phyloP scores from a whole-genome alignment of 2,113 vertebrate species.

The Pelodiscus sinensis region DNA sequence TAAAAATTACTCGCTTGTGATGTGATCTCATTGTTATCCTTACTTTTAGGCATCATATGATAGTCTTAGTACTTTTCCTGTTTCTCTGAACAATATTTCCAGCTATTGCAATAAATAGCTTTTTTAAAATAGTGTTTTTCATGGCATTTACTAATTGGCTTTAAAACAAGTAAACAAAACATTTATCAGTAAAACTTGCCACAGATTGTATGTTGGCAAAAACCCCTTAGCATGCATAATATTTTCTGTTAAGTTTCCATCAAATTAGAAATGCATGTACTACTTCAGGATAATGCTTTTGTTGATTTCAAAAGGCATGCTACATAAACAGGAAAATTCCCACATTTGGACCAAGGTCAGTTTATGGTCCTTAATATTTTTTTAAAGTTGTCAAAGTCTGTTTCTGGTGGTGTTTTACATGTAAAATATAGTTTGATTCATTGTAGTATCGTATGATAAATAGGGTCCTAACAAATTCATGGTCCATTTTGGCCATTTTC shows the following conservation, averaged over 20 bases:
- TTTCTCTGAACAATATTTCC: background rate
- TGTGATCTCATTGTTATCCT: constrained; percentile 15
- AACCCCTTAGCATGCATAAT: background rate
- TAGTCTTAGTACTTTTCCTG: background rate
- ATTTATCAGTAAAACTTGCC: background rate
- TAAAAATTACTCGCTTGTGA: constrained; percentile 22
- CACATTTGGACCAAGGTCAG: background rate
- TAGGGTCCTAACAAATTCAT: no score
- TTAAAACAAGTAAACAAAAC: background rate
- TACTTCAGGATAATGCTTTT: background rate
- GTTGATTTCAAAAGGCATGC: constrained; percentile 8
- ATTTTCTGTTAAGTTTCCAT: background rate
- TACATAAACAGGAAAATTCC: background rate
- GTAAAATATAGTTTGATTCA: background rate
- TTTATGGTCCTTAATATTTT: background rate
- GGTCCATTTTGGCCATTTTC: no score
- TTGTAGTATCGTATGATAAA: background rate
- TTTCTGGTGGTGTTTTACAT: background rate
- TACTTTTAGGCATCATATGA: background rate
- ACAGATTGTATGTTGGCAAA: background rate
- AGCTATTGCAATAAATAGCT: background rate
- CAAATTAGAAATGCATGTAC: background rate
- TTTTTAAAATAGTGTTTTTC: background rate
- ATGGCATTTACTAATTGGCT: background rate
- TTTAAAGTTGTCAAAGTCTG: background rate